Base-by-base conservation (phyloP, 2,113 vertebrate species). In the Tyrannus savana region DNA sequence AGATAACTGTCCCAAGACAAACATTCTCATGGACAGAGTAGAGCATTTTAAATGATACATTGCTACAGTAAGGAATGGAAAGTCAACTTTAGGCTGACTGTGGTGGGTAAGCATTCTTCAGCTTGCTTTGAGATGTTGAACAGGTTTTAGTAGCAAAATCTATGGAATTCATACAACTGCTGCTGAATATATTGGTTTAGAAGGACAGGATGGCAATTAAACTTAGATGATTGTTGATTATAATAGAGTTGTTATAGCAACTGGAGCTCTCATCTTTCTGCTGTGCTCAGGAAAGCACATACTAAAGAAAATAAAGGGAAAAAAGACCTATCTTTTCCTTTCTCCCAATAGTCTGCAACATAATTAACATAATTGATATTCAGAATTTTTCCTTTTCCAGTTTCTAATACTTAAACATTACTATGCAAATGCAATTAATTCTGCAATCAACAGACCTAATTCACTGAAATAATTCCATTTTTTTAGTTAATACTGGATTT, bases 201-300 rank as follows among this genome's bases (percentile, higher is more conserved):
- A 84, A 94, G 71, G 84, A 82, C 60, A 93, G 60, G 58, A 73
- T 41, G 84, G 73, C 92, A 93, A 93, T 90, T 91, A 96, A 92
- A 92, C 49, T 50, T 55, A 53, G 80, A 55, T 90, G 67, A 85
- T 83, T 94, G 84, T 91, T 93, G 93, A 92, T 96, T 95, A 56
- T 73, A 88, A 85, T 90, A 47, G 91, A 77, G 47, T 96, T 97
- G 91, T 96, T 96, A 95, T 95, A 96, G 91, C 95, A 97, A 96
- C 92, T 91, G 79, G 56, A 91, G 75, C 80, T 87, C 78, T 91
- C 63, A 47, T 92, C 73, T 89, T 67, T 73, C 47, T n/a, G 24
- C 50, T 56, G 64, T 84, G 30, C 66, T 67, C 39, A 83, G 69
- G 53, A 92, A 95, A 83, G 49, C 80, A 75, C 59, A 53, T 6